Conservation (phyloP, 2,888 invertebrate species). For the Zelleria hepariella region DNA sequence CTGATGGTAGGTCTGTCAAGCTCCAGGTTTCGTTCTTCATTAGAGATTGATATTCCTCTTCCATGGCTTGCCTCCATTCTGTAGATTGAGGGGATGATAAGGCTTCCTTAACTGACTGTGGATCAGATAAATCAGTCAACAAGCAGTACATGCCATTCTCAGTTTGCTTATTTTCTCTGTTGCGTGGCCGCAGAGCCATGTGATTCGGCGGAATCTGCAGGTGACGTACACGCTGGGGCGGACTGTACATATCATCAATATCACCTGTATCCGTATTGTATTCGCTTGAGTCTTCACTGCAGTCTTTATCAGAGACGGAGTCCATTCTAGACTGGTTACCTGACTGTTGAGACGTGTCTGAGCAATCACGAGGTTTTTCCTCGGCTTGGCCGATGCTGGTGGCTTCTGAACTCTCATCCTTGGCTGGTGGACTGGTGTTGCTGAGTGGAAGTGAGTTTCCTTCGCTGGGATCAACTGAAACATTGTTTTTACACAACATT, state of each 20-base stretch:
- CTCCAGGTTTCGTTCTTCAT: constrained; percentile 14
- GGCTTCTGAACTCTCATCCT: no score
- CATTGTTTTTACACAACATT: background rate
- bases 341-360: no score
- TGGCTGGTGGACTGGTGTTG: no score
- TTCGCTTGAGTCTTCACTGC: constrained; percentile 1
- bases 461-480: background rate
- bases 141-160: background rate
- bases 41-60: constrained; percentile 13
- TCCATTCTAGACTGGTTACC: no score
- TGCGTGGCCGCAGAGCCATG: background rate
- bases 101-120: constrained; percentile 14
- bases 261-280: background rate
- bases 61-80: constrained; percentile 15
- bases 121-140: constrained; percentile 6
- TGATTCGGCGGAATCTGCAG: background rate
- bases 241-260: background rate
- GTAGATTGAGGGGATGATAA: constrained; percentile 10
- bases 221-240: background rate
- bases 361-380: no score
- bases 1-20: constrained; percentile 8
- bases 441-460: no score
- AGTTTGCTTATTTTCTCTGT: background rate
- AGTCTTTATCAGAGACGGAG: background rate
- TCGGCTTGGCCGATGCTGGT: no score